Conservation (phyloP, 2,113 vertebrate genomes). For the Chaetura pelagica region DNA sequence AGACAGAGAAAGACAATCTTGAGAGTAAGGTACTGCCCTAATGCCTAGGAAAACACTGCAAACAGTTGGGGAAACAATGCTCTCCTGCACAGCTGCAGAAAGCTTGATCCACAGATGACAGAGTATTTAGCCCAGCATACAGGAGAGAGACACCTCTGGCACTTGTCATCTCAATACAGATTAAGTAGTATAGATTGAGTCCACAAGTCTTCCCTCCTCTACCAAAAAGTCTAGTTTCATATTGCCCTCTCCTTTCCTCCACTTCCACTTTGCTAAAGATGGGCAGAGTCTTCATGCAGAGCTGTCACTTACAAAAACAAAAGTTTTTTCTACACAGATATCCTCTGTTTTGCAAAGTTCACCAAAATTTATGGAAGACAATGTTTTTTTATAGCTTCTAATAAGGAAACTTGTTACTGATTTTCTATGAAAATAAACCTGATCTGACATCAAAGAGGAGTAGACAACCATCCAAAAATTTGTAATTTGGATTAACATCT, state of each 20-base stretch:
- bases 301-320: no score
- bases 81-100: not conserved
- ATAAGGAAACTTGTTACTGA: not conserved
- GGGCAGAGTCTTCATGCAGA: not conserved
- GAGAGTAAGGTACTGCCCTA: not conserved
- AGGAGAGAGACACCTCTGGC: not conserved
- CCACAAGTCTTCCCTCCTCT: not conserved
- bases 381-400: slow-evolving; percentile 11
- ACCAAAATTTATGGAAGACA: not conserved
- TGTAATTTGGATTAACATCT: slow-evolving; percentile 56
- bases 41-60: not conserved
- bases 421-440: slow-evolving; percentile 41
- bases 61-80: not conserved
- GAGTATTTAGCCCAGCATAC: not conserved
- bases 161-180: not conserved
- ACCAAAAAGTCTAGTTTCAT: not conserved
- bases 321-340: not conserved
- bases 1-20: not conserved
- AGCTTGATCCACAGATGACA: not conserved
- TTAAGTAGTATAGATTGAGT: not conserved
- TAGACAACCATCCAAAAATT: slow-evolving; percentile 28
- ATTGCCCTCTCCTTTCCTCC: not conserved
- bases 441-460: slow-evolving; percentile 11
- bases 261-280: not conserved
- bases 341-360: not conserved